Base-by-base conservation (phyloP, 2,797 vertebrate species). In the Cetoscarus ocellatus region DNA sequence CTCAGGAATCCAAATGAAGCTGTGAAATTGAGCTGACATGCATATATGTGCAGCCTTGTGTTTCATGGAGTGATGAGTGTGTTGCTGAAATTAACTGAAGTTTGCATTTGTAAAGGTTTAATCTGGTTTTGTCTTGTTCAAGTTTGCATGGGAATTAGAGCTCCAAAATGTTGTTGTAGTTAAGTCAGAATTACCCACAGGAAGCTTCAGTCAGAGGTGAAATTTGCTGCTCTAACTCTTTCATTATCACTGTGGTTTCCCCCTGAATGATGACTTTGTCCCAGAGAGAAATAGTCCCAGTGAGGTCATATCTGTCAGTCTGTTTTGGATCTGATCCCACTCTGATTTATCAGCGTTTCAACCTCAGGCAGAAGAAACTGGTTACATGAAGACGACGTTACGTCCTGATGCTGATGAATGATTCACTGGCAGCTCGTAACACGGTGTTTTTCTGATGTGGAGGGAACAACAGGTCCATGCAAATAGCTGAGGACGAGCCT, bases 321-420 rank as follows among this genome's bases (percentile, higher is more conserved):
- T 68, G 47, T 74, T 12, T 60, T 48, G 54, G 66, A 50, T 19
- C 17, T 10, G 8, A 61, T 10, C 18, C 48, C 13, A 5, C 3
- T 5, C n/a, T 1, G 40, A 12, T 48, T 27, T 67, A 19, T 77
- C 75, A 60, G 64, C 0, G 5, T 7, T 27, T 71, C 54, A 39
- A n/a, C 36, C 1, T 14, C 11, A 6, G 39, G 15, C 67, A 51
- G 73, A 55, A 7, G 15, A 53, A 83, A 83, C 83, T 36, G 54
- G 79, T 80, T 86, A 34, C 10, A 1, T 17, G 34, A 53, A 27
- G 61, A 67, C 36, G 2, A 68, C 53, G 44, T 75, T 53, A 65
- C 48, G 61, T 84, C 49, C 59, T 1, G 7, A 6, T 3, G 60
- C 54, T 11, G 53, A 68, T 92, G 75, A 93, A 89, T 92, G 40